These are phyloP conservation scores for Phoxinus dragarum DNA, from an alignment of 2,797 vertebrate species.

Conservation along the genomic window DNA sequence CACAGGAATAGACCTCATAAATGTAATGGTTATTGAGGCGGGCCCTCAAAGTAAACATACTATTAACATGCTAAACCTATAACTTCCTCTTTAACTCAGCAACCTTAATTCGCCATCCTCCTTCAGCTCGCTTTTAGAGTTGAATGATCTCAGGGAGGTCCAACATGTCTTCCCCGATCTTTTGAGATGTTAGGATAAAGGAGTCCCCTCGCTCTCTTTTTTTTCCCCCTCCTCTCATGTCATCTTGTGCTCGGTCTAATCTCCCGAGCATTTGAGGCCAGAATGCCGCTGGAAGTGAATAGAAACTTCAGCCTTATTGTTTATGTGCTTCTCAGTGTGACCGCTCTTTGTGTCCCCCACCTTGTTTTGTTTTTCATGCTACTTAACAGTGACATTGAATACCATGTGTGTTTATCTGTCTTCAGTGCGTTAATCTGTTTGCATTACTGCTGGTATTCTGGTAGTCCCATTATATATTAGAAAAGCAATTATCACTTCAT, in stretches of 20 bases:
- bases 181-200: constrained; percentile 45
- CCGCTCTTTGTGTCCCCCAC: constrained; percentile 60
- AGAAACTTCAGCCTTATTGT: constrained; percentile 55
- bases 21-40: background rate
- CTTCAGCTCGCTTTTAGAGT: constrained; percentile 14
- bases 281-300: constrained; percentile 48
- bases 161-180: constrained; percentile 29
- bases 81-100: constrained; percentile 3
- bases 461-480: constrained; percentile 82
- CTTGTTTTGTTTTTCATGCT: constrained; percentile 75
- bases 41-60: background rate
- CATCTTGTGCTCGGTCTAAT: constrained; percentile 54
- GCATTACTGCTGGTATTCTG: constrained; percentile 79
- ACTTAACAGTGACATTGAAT: constrained; percentile 84
- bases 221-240: constrained; percentile 10
- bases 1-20: background rate
- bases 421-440: constrained; percentile 82
- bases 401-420: constrained; percentile 78
- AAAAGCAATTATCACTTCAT: constrained; percentile 87
- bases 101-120: background rate
- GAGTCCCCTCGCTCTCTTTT: background rate
- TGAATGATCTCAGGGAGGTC: constrained; percentile 25
- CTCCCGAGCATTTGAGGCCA: constrained; percentile 42
- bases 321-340: constrained; percentile 52
- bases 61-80: constrained; percentile 10